Percentiles rank a stretch among this genome's conserved stretches.
Evolutionary conservation across 2,888 invertebrate genomes (phyloP).

Genomic region (Steinernema carpocapsae): DNA sequence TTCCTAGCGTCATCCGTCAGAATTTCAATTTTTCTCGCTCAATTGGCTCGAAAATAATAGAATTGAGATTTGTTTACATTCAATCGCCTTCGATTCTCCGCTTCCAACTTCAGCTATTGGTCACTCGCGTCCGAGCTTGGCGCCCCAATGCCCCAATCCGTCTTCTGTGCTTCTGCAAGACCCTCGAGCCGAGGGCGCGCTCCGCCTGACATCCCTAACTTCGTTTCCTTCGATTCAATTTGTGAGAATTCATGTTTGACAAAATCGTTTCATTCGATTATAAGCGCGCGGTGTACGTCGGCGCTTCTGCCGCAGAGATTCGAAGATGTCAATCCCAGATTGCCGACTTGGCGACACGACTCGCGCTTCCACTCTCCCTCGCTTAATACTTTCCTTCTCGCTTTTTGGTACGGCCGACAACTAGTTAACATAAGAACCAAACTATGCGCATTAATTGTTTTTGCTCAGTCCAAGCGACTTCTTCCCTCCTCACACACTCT

Average conservation of each 20-base stretch:
- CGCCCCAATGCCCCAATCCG: background rate
- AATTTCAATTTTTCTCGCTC: conserved; percentile 6
- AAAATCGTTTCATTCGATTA: conserved; percentile 18
- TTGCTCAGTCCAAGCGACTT: too few species aligned
- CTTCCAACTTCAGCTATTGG: background rate
- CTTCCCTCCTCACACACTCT: background rate
- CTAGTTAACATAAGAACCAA: too few species aligned
- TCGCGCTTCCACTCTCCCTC: too few species aligned
- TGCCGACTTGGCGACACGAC: background rate
- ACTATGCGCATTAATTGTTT: too few species aligned
- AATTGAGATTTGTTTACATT: conserved; percentile 19
- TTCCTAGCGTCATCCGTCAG: conserved; percentile 17
- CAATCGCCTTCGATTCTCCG: conserved; percentile 1
- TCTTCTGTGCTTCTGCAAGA: background rate
- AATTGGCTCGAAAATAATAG: conserved; percentile 5
- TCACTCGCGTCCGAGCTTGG: background rate
- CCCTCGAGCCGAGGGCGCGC: background rate
- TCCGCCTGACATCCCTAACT: background rate
- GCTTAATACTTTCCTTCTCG: too few species aligned
- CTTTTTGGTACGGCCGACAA: too few species aligned
- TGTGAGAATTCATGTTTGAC: conserved; percentile 18
- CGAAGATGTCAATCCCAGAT: conserved; percentile 4
- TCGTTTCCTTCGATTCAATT: conserved; percentile 25
- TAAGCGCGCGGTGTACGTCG: background rate
- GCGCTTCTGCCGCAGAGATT: background rate